Percentiles rank a stretch among this genome's conserved stretches.
Evolutionary conservation across 2,888 invertebrate genomes (phyloP).

Genomic region (Melolontha melolontha): DNA sequence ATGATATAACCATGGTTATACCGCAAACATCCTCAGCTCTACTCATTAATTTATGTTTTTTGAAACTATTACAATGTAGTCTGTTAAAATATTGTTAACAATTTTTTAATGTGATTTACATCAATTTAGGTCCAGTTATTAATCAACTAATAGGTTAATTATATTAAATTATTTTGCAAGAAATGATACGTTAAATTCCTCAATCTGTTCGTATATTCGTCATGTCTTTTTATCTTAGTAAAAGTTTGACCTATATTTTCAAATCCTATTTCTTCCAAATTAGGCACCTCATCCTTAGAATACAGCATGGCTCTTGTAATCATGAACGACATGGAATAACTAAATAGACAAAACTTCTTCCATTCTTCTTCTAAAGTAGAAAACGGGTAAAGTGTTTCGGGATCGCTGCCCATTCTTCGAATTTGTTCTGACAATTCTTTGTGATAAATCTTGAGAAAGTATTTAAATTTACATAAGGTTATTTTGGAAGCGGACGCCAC

Average conservation of each 20-base stretch:
- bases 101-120: no score
- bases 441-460: constrained; percentile 57
- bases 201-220: constrained; percentile 40
- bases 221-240: constrained; percentile 25
- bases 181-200: constrained; percentile 45
- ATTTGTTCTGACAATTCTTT: constrained; percentile 53
- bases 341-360: constrained; percentile 50
- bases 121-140: no score
- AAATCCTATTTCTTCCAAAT: constrained; percentile 39
- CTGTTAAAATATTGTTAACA: no score
- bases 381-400: constrained; percentile 55
- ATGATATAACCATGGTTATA: no score
- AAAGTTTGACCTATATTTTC: constrained; percentile 32
- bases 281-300: constrained; percentile 43
- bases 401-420: constrained; percentile 51
- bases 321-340: constrained; percentile 46
- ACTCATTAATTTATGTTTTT: no score
- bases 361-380: constrained; percentile 52
- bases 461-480: constrained; percentile 54
- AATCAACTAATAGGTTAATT: constrained; percentile 5
- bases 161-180: constrained; percentile 43
- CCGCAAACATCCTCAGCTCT: no score
- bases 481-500: constrained; percentile 52
- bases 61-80: no score
- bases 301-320: constrained; percentile 46